Conservation (phyloP, 2,888 invertebrate genomes). For the Podotricha telesiphe region DNA sequence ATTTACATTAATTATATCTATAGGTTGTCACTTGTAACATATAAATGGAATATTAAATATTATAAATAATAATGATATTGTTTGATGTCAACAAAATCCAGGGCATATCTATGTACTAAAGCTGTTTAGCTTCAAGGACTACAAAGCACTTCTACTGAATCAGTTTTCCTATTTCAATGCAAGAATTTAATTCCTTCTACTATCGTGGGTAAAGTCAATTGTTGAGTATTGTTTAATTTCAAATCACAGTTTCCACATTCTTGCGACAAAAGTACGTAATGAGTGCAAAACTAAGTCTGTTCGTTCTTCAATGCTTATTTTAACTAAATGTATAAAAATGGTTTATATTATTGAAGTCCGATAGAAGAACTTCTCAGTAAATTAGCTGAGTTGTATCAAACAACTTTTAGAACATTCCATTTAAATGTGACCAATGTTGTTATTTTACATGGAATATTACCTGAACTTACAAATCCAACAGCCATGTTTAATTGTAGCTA, state of each 20-base stretch:
- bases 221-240: constrained; percentile 41
- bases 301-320: constrained; percentile 31
- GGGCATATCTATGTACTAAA: constrained; percentile 34
- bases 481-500: neutral
- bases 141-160: constrained; percentile 37
- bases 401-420: no score
- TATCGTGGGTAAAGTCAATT: constrained; percentile 34
- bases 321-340: constrained; percentile 24
- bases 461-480: neutral
- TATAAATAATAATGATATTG: constrained; percentile 31
- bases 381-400: constrained; percentile 40
- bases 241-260: no score
- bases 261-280: constrained; percentile 39
- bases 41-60: constrained; percentile 40
- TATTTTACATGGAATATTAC: constrained; percentile 7
- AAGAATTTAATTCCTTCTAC: constrained; percentile 38
- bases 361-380: constrained; percentile 37
- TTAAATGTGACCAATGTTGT: constrained; percentile 27
- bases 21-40: constrained; percentile 48
- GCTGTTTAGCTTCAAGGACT: constrained; percentile 39
- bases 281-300: constrained; percentile 42
- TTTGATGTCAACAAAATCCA: constrained; percentile 36
- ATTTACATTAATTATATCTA: constrained; percentile 43
- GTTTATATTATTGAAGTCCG: constrained; percentile 27
- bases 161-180: constrained; percentile 42